Evolutionary conservation across 2,888 invertebrate species (phyloP), one percentile per base, ranked within the genome.

Genomic region (Chaetogeoica ovagalla): DNA sequence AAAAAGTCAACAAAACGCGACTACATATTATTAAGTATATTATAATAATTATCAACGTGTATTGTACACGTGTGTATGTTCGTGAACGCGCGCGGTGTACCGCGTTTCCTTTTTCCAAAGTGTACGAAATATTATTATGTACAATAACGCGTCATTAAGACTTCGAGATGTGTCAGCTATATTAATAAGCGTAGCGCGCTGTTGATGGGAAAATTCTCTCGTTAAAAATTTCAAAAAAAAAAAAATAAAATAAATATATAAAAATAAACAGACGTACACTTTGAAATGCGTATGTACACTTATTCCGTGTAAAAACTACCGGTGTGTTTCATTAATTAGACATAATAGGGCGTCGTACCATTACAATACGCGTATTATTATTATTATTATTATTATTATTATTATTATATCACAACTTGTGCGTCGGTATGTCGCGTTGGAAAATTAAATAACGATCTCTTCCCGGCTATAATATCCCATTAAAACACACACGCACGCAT

Each of bases 141-240:
- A 74, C 65, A 74, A 74, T 65, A 21, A 65, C 74, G 55, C 74
- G 55, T 39, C 74, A 74, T 74, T 74, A 74, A 57, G 63, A 63
- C 52, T 63, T n/a, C 0, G 63, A 65, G 55, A 74, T 39, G 55
- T 74, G 55, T 74, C 55, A 37, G 37, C 21, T 30, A 30, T 30
- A 30, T 30, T 2, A 30, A n/a, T n/a, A n/a, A n/a, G n/a, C n/a
- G n/a, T n/a, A n/a, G n/a, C n/a, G n/a, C n/a, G n/a, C n/a, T n/a
- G 39, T n/a, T n/a, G 63, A 57, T 65, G 74, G 74, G 65, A 65
- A 74, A 65, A 74, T 65, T 65, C 21, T 74, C 17, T 65, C 21
- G 37, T 65, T 63, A n/a, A 30, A 30, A 30, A 30, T n/a, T n/a
- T 13, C 52, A 7, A 63, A 63, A 52, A 63, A 52, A 55, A 37